Percentiles rank a stretch among this genome's conserved stretches.
Evolutionary conservation across 2,888 invertebrate genomes (phyloP).

Genomic region (Sphaerophoria taeniata): DNA sequence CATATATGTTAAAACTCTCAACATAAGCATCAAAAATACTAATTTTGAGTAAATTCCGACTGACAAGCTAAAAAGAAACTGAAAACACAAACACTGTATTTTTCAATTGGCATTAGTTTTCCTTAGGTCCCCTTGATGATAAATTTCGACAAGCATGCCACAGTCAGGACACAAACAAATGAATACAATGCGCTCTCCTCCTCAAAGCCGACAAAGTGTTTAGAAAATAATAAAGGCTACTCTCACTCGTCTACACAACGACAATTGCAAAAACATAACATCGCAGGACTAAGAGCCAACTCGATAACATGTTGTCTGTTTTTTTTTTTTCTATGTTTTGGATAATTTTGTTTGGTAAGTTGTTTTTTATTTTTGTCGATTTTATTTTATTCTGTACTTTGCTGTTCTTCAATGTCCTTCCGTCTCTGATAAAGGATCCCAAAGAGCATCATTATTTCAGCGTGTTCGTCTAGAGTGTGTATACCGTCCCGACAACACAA

Average conservation of each 20-base stretch:
- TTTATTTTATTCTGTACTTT: conserved; percentile 16
- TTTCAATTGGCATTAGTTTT: conserved; percentile 21
- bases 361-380: not conserved
- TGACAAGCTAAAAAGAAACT: too few relatives aligned
- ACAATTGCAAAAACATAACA: conserved; percentile 49
- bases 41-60: too few relatives aligned
- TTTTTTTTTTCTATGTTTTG: not conserved
- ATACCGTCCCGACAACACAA: conserved; percentile 11
- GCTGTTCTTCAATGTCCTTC: conserved; percentile 46
- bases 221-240: conserved; percentile 46
- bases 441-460: conserved; percentile 68
- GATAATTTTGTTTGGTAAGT: too few relatives aligned
- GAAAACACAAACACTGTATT: not conserved
- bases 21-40: too few relatives aligned
- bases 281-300: conserved; percentile 68
- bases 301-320: conserved; percentile 63
- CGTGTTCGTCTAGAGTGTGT: conserved; percentile 39
- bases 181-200: conserved; percentile 12
- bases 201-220: conserved; percentile 36
- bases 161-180: conserved; percentile 21
- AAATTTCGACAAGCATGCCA: conserved; percentile 21
- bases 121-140: conserved; percentile 35
- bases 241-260: conserved; percentile 4
- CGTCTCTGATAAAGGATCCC: conserved; percentile 61
- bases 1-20: too few relatives aligned